Base-by-base conservation (phyloP, 2,113 vertebrate genomes). In the Ctenomys sociabilis region DNA sequence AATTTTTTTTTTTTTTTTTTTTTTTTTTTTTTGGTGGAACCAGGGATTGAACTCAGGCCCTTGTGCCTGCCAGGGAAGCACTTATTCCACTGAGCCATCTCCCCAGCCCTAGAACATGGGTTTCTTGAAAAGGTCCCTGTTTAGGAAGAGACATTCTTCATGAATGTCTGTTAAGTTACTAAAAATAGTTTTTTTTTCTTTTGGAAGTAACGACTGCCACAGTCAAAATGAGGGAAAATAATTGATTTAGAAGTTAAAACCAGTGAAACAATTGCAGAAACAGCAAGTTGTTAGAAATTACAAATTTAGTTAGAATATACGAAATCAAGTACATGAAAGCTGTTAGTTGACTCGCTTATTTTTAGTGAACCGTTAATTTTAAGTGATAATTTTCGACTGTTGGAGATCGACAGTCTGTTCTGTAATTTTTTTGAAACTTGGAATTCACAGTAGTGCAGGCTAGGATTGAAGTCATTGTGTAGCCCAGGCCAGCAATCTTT, bases 131-230 rank as follows among this genome's bases (percentile, higher is more conserved):
- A 57, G 13, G 83, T 68, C 45, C 77, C 8, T 88, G 54, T 85
- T 92, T 73, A 73, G 66, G 61, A 78, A 87, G 88, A 49, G 49
- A 49, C 49, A 49, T 6, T 49, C 92, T 88, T 87, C 85, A 5
- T 49, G 61, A 86, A 81, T 90, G n/a, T 7, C 70, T 30, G 86
- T 80, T 85, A 78, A 94, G 73, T 94, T 45, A 77, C 89, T 93
- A 72, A 93, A 95, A 96, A 91, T 88, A 93, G 84, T 80, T 49
- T 94, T 90, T 32, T 35, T 54, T 90, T 72, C 30, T 54, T 17
- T 91, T 94, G 78, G 32, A 49, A 30, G 21, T 80, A 32, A 49
- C 64, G 45, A 83, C 64, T 78, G 37, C 61, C 85, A 40, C 37
- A 11, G 82, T 90, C 54, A 81, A 43, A 85, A 54, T 61, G 90